Evolutionary conservation across 2,797 vertebrate species (phyloP), one percentile per base, ranked within the genome.

Genomic region (Sebastes cheni): DNA sequence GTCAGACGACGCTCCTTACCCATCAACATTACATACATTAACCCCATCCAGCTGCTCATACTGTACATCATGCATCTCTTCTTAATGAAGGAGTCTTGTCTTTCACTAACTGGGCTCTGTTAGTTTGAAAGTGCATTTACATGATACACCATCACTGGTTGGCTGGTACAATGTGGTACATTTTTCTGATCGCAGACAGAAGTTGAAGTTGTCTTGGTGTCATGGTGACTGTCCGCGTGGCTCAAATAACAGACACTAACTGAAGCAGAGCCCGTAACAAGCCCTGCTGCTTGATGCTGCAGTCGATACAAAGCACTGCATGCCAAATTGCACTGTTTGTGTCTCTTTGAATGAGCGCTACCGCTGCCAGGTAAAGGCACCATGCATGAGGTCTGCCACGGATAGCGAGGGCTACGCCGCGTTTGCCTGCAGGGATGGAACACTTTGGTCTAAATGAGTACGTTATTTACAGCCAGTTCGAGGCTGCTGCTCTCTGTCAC

Each of bases 51-150:
- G 72, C 84, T 77, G 62, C 82, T 80, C 89, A 76, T 13, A 36
- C 34, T 11, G 34, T 72, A 52, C 81, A 62, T 80, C 79, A 82
- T 82, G 56, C 72, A 65, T 81, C 68, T 72, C 72, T 66, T 74
- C 72, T 76, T 82, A 27, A 64, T 39, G 66, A 75, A 18, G 71
- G 75, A 88, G 75, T 64, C 79, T 78, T 55, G 69, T 80, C 83
- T 86, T 72, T 64, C 86, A 92, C 94, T 95, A 95, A 95, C 89
- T 68, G 76, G 76, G 75, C 86, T 87, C 80, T 64, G 71, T 82
- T 82, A 58, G 74, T 22, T 22, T 61, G 75, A 77, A 82, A 70
- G 71, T 68, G 10, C 55, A 20, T 82, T 82, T 42, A 67, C 69
- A 27, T 42, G 39, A 64, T 60, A 70, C 78, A 32, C 42, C 36